A percentile compares a stretch with the other conserved stretches of the same genome.
These are phyloP conservation scores for Cerastoderma edule DNA, from an alignment of 2,888 invertebrate species.

Conservation along the genomic window DNA sequence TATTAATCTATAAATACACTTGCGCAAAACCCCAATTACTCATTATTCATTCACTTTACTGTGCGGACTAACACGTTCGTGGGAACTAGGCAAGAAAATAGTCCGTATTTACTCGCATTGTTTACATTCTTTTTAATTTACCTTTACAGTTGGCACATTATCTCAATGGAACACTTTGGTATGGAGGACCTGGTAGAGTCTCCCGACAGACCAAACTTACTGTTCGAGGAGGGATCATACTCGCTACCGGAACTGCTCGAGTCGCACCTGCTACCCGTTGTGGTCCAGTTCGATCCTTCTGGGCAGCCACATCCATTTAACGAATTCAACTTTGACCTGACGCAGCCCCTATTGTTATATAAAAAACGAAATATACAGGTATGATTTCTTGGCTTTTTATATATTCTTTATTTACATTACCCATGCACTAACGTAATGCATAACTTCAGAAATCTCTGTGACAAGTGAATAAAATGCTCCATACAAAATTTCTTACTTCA, in stretches of 20 bases:
- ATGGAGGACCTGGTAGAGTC: slow-evolving; percentile 33
- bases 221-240: slow-evolving; percentile 60
- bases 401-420: too few species aligned
- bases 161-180: slow-evolving; percentile 36
- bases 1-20: too few species aligned
- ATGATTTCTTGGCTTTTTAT: too few species aligned
- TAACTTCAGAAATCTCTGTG: too few species aligned
- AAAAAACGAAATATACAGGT: slow-evolving; percentile 68
- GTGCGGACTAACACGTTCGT: neutral
- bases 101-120: too few species aligned
- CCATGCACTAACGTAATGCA: too few species aligned
- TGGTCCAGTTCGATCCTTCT: slow-evolving; percentile 64
- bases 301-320: slow-evolving; percentile 56
- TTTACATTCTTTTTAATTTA: too few species aligned
- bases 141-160: neutral
- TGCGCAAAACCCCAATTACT: neutral
- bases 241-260: slow-evolving; percentile 60
- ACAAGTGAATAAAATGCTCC: too few species aligned
- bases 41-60: neutral
- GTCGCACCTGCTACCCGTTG: slow-evolving; percentile 68
- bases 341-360: slow-evolving; percentile 73
- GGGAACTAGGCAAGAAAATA: neutral
- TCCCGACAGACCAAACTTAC: slow-evolving; percentile 38
- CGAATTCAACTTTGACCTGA: slow-evolving; percentile 68
- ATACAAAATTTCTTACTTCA: too few species aligned